Base-by-base conservation (phyloP, 2,888 invertebrate species). In the Rotaria macrura region DNA sequence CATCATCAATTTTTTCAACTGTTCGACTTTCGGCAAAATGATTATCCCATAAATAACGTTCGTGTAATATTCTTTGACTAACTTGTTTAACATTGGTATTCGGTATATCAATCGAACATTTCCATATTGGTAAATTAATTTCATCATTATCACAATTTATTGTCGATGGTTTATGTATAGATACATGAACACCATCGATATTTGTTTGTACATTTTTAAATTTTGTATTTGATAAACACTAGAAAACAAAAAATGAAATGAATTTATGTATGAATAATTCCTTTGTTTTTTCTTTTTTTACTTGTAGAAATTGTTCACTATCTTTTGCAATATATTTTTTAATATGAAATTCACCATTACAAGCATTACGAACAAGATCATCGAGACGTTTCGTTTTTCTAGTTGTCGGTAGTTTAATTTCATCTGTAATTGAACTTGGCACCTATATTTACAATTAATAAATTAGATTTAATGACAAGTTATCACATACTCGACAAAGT, bases 251-350 rank as follows among this genome's bases (percentile, higher is more conserved):
- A 25, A 6, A n/a, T n/a, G 0, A 43, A 40, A 23, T 3, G 25
- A 23, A 17, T 40, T 25, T 25, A 40, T 2, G 4, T 5, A 17
- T 25, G 1, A 74, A 74, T 5, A 3, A 40, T 6, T 74, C n/a
- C n/a, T n/a, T n/a, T n/a, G n/a, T n/a, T n/a, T n/a, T n/a, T n/a
- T n/a, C n/a, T n/a, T n/a, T 25, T 40, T 25, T 43, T 79, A 79
- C 79, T 43, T 79, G 79, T 25, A 79, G 7, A 79, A 79, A 79
- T n/a, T 43, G 79, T 79, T 79, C 79, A 43, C 79, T 79, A 25
- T 79, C 79, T 79, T 79, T 79, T 43, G 79, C 34, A 20, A 79
- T 79, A 79, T 79, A 79, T 79, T 79, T 43, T 79, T 79, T 79
- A 25, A 79, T 79, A 43, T 43, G 43, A 79, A 79, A 79, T 79